Evolutionary conservation across 2,888 invertebrate genomes (phyloP).

Genomic region (Smittia aterrima): DNA sequence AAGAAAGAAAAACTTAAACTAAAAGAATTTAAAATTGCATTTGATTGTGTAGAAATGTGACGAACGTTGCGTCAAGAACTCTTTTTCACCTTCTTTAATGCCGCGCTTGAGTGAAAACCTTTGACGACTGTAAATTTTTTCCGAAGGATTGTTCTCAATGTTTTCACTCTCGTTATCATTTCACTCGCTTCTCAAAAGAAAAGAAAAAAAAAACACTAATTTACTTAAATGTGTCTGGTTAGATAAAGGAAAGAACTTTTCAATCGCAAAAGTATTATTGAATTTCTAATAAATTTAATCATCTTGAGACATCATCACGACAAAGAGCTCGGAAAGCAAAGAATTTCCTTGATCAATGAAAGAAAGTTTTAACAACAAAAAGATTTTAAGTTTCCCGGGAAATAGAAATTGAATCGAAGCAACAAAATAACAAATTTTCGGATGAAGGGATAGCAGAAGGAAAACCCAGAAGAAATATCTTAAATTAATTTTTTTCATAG

Average conservation of each 20-base stretch:
- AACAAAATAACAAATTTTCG: neutral
- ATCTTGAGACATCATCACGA: neutral
- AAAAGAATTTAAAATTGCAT: conserved; percentile 5
- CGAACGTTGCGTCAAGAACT: neutral
- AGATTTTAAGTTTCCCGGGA: neutral
- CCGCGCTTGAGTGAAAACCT: conserved; percentile 27
- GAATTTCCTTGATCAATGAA: neutral
- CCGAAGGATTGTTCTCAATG: neutral
- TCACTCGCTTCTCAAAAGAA: conserved; percentile 28
- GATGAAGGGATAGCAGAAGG: too few relatives aligned
- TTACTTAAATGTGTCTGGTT: conserved; percentile 30
- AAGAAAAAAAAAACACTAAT: neutral
- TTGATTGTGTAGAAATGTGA: conserved; percentile 24
- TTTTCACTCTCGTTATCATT: conserved; percentile 26
- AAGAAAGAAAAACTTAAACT: conserved; percentile 10
- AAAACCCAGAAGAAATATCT: neutral
- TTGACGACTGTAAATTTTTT: neutral
- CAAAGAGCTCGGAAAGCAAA: neutral
- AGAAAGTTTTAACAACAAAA: neutral
- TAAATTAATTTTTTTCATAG: conserved; percentile 29
- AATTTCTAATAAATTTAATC: neutral
- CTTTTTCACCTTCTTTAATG: conserved; percentile 6
- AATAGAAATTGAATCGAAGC: neutral
- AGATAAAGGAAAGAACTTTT: conserved; percentile 24
- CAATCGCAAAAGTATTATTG: conserved; percentile 30